Evolutionary conservation across 2,888 invertebrate species (phyloP).

Genomic region (Ochropleura plecta): DNA sequence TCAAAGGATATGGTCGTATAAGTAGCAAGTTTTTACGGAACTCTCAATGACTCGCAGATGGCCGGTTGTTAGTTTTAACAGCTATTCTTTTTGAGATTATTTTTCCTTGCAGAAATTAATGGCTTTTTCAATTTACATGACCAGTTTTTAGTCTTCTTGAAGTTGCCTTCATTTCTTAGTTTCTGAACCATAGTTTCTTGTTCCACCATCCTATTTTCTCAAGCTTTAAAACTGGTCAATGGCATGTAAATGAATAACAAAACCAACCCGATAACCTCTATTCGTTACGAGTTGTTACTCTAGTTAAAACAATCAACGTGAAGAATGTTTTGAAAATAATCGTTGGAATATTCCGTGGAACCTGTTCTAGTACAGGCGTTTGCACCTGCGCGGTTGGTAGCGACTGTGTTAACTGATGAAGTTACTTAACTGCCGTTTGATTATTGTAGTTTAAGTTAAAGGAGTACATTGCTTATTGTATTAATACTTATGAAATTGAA

Average conservation of each 20-base stretch:
- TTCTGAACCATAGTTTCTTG: background rate
- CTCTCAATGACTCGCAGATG: too few species aligned
- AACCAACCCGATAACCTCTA: slow-evolving; percentile 12
- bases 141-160: background rate
- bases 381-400: slow-evolving; percentile 34
- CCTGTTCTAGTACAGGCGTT: slow-evolving; percentile 14
- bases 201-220: background rate
- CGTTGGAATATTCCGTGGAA: slow-evolving; percentile 31
- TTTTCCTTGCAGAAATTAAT: too few species aligned
- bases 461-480: background rate
- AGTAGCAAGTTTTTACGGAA: too few species aligned
- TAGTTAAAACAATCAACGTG: slow-evolving; percentile 26
- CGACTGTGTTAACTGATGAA: background rate
- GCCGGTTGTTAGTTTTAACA: too few species aligned
- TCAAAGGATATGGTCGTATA: too few species aligned
- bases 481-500: background rate
- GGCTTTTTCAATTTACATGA: background rate
- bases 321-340: slow-evolving; percentile 51
- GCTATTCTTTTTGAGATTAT: too few species aligned
- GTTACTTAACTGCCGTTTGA: background rate
- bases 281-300: slow-evolving; percentile 17
- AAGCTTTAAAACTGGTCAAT: background rate
- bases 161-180: background rate
- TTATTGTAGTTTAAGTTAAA: background rate
- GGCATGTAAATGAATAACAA: background rate